A percentile compares a stretch with the other conserved stretches of the same genome.
These are phyloP conservation scores for Odontomyia ornata DNA, from an alignment of 2,888 invertebrate genomes.

Conservation along the genomic window DNA sequence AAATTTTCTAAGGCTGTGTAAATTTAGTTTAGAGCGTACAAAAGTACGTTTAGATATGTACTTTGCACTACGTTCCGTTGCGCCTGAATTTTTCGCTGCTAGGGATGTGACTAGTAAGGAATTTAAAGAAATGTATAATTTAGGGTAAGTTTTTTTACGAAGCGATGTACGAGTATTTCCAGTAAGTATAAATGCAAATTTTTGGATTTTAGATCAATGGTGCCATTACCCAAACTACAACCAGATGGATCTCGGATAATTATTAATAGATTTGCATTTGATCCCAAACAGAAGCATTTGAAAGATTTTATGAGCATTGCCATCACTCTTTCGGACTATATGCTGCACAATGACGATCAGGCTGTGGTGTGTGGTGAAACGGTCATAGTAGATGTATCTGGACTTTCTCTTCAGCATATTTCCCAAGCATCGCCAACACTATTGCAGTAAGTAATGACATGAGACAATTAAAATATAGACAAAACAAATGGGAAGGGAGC, in stretches of 20 bases:
- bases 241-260: conserved; percentile 60
- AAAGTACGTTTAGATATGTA: conserved; percentile 71
- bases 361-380: conserved; percentile 64
- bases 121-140: conserved; percentile 52
- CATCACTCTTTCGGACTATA: conserved; percentile 61
- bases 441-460: conserved; percentile 64
- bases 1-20: conserved; percentile 72
- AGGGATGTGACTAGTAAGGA: conserved; percentile 60
- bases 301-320: conserved; percentile 57
- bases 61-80: conserved; percentile 66
- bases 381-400: conserved; percentile 67
- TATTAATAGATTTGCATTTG: conserved; percentile 62
- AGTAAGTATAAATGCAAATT: neutral
- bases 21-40: conserved; percentile 71
- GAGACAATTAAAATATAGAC: neutral
- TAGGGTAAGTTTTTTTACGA: conserved; percentile 65
- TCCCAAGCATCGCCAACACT: conserved; percentile 66
- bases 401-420: conserved; percentile 66
- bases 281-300: conserved; percentile 61
- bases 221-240: conserved; percentile 61
- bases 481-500: too few species aligned
- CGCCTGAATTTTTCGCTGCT: conserved; percentile 66
- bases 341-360: conserved; percentile 67
- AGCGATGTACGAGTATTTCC: neutral
- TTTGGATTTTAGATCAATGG: conserved; percentile 59